These are phyloP conservation scores for Dendroctonus ponderosae DNA, from an alignment of 1,140 invertebrate species.

Conservation along the genomic window DNA sequence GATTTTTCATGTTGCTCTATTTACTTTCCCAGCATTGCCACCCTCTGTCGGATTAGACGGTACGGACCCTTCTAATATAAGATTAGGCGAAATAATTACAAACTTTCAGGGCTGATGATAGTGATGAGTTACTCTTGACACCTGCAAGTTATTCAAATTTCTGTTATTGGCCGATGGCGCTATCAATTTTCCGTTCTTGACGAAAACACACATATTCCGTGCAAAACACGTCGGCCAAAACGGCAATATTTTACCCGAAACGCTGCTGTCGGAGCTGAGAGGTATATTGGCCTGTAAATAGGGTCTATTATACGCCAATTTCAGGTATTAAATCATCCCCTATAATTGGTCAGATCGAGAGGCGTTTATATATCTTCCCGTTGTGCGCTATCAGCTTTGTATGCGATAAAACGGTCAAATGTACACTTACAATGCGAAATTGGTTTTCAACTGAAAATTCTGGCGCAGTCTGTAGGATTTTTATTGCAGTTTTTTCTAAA, in stretches of 20 bases:
- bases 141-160: not conserved
- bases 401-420: too few species aligned
- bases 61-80: not conserved
- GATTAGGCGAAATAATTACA: not conserved
- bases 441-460: too few species aligned
- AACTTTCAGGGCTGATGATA: not conserved
- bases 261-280: constrained; percentile 44
- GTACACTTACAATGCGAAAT: too few species aligned
- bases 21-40: constrained; percentile 40
- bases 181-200: not conserved
- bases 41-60: constrained; percentile 12
- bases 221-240: constrained; percentile 1
- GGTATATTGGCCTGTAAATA: constrained; percentile 48
- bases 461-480: too few species aligned
- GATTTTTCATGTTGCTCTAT: constrained; percentile 46
- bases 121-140: too few species aligned
- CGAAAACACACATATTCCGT: not conserved
- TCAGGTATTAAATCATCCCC: constrained; percentile 50
- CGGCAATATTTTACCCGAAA: constrained; percentile 18
- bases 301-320: constrained; percentile 48
- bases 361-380: constrained; percentile 20
- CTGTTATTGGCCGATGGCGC: too few species aligned
- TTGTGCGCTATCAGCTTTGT: not conserved
- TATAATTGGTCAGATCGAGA: constrained; percentile 42
- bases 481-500: too few species aligned